Conservation (phyloP, 2,113 vertebrate species). For the Hipposideros armiger region DNA sequence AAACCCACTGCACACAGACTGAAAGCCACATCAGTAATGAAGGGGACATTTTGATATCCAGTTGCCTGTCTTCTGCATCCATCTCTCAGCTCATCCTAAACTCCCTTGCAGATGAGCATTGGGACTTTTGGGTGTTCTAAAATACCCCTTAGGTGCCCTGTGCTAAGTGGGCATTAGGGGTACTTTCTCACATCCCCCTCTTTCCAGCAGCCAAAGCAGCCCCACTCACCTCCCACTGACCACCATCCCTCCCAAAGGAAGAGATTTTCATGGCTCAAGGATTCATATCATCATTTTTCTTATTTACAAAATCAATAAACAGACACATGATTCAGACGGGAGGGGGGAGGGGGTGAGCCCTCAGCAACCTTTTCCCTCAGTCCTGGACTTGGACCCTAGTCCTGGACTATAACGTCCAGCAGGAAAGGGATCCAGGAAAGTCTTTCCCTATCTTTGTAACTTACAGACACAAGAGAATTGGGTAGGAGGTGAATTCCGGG, state of each 20-base stretch:
- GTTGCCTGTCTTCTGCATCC: not conserved
- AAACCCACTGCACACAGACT: not conserved
- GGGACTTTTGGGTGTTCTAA: not conserved
- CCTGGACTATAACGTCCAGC: not conserved
- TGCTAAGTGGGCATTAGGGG: not conserved
- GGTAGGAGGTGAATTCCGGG: not conserved
- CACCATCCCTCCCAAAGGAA: not conserved
- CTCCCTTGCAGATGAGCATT: not conserved
- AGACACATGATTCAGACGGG: not conserved
- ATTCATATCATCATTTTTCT: slow-evolving; percentile 49
- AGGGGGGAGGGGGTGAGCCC: not conserved
- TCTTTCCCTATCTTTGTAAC: not conserved
- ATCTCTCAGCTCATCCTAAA: not conserved
- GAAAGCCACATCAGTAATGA: not conserved
- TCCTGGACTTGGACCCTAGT: not conserved
- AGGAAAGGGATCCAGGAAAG: not conserved
- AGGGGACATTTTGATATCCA: not conserved
- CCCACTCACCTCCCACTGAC: not conserved
- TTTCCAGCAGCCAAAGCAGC: not conserved
- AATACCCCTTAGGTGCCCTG: not conserved
- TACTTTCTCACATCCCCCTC: not conserved
- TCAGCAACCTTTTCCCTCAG: not conserved
- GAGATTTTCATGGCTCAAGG: not conserved
- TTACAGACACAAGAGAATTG: not conserved
- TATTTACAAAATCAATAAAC: slow-evolving; percentile 74